These are phyloP conservation scores for Vannuccia rotundouncinata DNA, from an alignment of 2,888 invertebrate species.

Conservation along the genomic window DNA sequence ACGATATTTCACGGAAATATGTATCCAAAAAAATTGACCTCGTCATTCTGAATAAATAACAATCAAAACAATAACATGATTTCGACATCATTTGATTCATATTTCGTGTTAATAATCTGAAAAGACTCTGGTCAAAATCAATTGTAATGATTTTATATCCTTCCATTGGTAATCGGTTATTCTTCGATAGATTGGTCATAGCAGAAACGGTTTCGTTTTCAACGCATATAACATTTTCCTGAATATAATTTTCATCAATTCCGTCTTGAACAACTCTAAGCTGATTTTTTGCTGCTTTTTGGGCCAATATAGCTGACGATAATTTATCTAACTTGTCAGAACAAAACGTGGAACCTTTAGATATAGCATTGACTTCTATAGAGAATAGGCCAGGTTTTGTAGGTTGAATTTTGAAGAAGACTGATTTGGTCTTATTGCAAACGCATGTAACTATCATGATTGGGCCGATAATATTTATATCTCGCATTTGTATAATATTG, in stretches of 20 bases:
- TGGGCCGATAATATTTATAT: background rate
- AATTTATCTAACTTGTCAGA: background rate
- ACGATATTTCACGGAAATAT: background rate
- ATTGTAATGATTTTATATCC: background rate
- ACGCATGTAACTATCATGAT: background rate
- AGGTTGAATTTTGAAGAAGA: background rate
- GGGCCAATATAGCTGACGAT: background rate
- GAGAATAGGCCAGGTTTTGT: background rate
- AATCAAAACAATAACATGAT: too few species aligned
- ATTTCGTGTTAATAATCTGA: background rate
- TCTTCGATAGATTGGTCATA: background rate
- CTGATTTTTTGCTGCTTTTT: background rate
- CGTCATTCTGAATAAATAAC: too few species aligned
- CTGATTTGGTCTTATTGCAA: background rate
- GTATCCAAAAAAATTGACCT: too few species aligned
- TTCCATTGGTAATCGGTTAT: background rate
- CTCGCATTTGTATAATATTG: background rate
- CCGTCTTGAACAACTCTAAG: background rate
- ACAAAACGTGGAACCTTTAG: background rate
- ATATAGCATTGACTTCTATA: background rate
- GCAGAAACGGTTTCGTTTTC: background rate
- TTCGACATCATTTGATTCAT: too few species aligned
- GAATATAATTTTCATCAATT: background rate
- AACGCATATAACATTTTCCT: background rate
- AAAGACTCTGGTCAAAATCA: background rate